phyloP scores from a whole-genome alignment of 2,888 invertebrate genomes.

The Neria commutata region DNA sequence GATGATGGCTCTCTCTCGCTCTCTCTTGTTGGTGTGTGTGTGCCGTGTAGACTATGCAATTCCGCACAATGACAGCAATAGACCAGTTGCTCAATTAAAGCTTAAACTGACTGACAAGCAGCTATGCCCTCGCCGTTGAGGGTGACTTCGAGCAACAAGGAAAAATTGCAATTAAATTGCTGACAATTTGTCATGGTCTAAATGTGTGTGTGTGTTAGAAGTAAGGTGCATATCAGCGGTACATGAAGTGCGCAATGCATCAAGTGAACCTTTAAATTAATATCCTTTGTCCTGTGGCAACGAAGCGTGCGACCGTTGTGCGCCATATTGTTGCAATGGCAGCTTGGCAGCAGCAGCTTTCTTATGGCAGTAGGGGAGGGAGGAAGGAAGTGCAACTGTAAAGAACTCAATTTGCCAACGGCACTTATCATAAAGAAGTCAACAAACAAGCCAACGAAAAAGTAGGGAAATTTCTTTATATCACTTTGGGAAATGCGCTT shows the following conservation, averaged over 20 bases:
- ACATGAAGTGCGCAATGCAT: not conserved
- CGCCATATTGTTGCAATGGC: no score
- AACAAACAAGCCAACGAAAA: not conserved
- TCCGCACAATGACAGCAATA: no score
- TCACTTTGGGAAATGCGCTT: not conserved
- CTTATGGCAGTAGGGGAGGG: no score
- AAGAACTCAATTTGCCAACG: not conserved
- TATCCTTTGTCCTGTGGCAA: slow-evolving; percentile 1
- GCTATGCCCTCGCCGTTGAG: not conserved
- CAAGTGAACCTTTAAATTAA: slow-evolving; percentile 2
- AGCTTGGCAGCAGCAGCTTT: no score
- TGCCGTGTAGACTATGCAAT: no score
- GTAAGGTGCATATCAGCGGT: no score
- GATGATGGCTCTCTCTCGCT: no score
- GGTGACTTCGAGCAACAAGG: slow-evolving; percentile 22
- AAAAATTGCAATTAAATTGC: slow-evolving; percentile 49
- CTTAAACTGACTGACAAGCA: slow-evolving; percentile 4
- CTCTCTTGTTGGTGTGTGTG: no score
- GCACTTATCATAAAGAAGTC: no score
- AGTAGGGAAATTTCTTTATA: not conserved
- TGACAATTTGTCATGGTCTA: slow-evolving; percentile 17
- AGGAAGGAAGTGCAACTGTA: no score
- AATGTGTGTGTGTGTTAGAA: slow-evolving; percentile 26
- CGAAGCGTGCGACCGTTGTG: no score
- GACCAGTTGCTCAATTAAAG: slow-evolving; percentile 11